These are phyloP conservation scores for Pelobates fuscus DNA, from an alignment of 2,113 vertebrate species.

Conservation along the genomic window DNA sequence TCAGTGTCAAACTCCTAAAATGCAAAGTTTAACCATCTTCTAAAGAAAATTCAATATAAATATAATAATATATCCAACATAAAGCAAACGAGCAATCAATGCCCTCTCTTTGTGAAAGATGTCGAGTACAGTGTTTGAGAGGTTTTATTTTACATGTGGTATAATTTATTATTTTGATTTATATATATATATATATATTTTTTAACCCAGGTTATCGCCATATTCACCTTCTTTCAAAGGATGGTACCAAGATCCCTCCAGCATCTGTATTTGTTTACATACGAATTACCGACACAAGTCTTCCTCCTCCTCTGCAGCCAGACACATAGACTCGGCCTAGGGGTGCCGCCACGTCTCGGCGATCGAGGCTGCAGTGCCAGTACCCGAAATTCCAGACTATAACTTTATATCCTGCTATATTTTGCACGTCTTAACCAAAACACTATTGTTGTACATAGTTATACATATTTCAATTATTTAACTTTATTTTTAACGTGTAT, in stretches of 20 bases:
- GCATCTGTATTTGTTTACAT: constrained; percentile 88
- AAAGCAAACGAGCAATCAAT: too few relatives aligned
- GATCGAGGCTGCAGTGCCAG: neutral
- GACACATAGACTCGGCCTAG: neutral
- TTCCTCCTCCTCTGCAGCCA: neutral
- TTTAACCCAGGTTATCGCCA: constrained; percentile 86
- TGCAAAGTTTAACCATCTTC: too few relatives aligned
- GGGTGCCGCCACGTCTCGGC: neutral
- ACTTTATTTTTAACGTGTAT: constrained; percentile 13
- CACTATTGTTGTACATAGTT: constrained; percentile 14
- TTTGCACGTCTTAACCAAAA: constrained; percentile 20
- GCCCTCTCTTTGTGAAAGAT: too few relatives aligned
- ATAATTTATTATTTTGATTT: too few relatives aligned
- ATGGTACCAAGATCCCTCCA: constrained; percentile 85
- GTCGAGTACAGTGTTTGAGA: too few relatives aligned
- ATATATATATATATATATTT: too few relatives aligned
- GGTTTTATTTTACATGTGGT: too few relatives aligned
- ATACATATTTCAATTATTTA: constrained; percentile 36
- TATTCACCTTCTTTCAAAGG: constrained; percentile 88
- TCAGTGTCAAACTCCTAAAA: too few relatives aligned
- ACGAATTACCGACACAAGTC: constrained; percentile 60
- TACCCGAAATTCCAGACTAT: neutral
- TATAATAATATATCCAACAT: too few relatives aligned
- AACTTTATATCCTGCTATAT: constrained; percentile 11
- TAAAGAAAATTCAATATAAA: too few relatives aligned